phyloP scores from a whole-genome alignment of 2,113 vertebrate genomes.

The Phocoena phocoena region DNA sequence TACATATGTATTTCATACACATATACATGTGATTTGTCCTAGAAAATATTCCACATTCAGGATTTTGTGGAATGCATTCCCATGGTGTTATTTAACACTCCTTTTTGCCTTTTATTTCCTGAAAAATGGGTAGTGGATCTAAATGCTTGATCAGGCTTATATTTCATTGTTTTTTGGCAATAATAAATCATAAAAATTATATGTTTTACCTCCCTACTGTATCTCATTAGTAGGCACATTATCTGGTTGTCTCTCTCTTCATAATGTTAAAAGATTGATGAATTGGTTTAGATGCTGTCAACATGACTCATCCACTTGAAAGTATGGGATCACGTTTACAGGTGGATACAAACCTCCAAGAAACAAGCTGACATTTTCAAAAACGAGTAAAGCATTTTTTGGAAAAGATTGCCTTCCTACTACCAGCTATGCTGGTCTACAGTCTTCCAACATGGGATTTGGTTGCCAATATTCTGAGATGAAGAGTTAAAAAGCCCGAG shows the following conservation, averaged over 20 bases:
- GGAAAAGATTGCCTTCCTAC: not conserved
- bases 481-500: not conserved
- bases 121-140: not conserved
- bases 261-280: not conserved
- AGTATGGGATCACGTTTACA: not conserved
- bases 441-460: not conserved
- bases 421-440: not conserved
- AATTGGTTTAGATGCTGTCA: not conserved
- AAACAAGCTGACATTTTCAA: not conserved
- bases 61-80: not conserved
- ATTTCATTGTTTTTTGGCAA: not conserved
- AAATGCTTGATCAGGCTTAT: not conserved
- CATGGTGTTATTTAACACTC: not conserved
- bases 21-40: not conserved
- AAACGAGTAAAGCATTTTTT: not conserved
- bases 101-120: not conserved
- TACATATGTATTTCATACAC: not conserved
- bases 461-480: not conserved
- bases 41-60: not conserved
- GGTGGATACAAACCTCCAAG: not conserved
- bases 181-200: not conserved
- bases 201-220: not conserved
- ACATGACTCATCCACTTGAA: not conserved
- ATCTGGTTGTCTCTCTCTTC: not conserved
- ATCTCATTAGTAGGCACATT: not conserved